Base-by-base conservation (phyloP, 2,113 vertebrate genomes). In the Octodon degus region DNA sequence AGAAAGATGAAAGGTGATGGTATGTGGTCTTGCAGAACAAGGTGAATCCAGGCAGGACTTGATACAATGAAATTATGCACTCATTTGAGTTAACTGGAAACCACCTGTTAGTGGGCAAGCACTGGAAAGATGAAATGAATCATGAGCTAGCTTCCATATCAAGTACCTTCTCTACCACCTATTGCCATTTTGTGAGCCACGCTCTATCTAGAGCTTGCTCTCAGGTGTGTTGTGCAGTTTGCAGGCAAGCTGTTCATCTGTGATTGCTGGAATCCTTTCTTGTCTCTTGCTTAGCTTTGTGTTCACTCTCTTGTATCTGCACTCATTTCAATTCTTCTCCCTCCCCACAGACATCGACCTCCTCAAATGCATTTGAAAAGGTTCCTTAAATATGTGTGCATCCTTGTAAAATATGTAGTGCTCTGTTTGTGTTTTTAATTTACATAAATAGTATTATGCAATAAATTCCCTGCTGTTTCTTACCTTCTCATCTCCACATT, bases 371-470 rank as follows among this genome's bases (percentile, higher is more conserved):
- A 32, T 79, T 86, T 94, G 83, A 84, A 65, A 89, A 67, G 65
- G 81, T 92, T 34, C 19, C 2, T 76, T 68, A 89, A 86, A 86
- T 94, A 58, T 24, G 55, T 14, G 1, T n/a, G 47, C 19, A 63
- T 84, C 55, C 47, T 95, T 89, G 50, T 89, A 91, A 97, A 96
- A 80, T 89, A 72, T 47, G 34, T 30, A 91, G 55, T 24, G 10
- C 47, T 86, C 68, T 96, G 76, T 85, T 87, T 93, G 34, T 74
- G 5, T 27, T 94, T 94, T 92, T 93, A 86, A 96, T 95, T 95
- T 96, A 91, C 79, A 81, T 87, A 80, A 91, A 77, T 81, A 96
- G 68, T 65, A 63, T 60, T 81, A 5, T 84, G 12, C 50, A 63
- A 86, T 94, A 85, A 96, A 91, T 62, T 47, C 58, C 74, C 87